Evolutionary conservation across 2,888 invertebrate species (phyloP), one percentile per base, ranked within the genome.

Genomic region (Lumbricus terrestris): DNA sequence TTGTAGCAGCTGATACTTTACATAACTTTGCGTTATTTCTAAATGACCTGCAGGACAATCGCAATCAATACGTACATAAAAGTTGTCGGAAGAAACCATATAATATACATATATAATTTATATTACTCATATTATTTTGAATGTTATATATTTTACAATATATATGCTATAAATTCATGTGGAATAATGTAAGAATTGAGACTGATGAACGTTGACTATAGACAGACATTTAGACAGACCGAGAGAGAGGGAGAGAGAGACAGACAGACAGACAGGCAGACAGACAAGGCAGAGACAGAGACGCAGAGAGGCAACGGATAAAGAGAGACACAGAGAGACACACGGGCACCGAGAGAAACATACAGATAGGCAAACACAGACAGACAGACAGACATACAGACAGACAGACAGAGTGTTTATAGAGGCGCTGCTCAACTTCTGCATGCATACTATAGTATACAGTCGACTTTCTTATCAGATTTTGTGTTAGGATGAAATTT

Each of bases 271-370:
- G 42, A 42, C 16, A 88, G 38, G 20, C 1, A 82, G 40, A 82
- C 6, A 82, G 83, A 82, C 0, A n/a, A 82, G 38, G 82, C 89
- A 90, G 89, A 69, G 82, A 89, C 33, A 90, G 90, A 89, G 89
- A 54, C 82, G 54, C 69, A 89, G 69, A 33, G 89, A 90, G 82
- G 34, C 33, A n/a, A n/a, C n/a, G n/a, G n/a, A n/a, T n/a, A n/a
- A n/a, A n/a, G n/a, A n/a, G n/a, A 89, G 90, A 90, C 82, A 90
- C 29, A 35, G 89, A 82, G 82, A 89, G 33, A 38, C 33, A 82
- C n/a, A 15, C 5, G 13, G 20, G 16, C 15, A 15, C 15, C 6
- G 6, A 40, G 40, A 40, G 40, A 11, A 40, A 40, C 40, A 40
- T 16, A 40, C 69, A 82, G 89, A 82, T n/a, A n/a, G n/a, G n/a